Evolutionary conservation across 2,113 vertebrate genomes (phyloP).

Genomic region (Oxyura jamaicensis): DNA sequence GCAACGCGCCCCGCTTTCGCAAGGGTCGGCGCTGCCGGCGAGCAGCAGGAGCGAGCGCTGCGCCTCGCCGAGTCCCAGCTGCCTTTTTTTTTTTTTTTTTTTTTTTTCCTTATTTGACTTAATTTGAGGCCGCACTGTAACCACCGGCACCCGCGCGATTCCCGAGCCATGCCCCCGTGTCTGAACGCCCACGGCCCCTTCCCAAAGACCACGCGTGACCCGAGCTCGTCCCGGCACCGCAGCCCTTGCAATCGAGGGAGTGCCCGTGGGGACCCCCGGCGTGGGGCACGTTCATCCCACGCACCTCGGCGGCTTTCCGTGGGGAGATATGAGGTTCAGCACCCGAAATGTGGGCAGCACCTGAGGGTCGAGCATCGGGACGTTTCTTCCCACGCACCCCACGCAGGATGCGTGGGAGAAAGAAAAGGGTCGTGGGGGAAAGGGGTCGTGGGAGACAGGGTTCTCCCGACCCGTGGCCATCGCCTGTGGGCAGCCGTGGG

Average conservation of each 20-base stretch:
- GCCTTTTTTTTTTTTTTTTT: fast-evolving
- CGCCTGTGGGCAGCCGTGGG: slow-evolving; percentile 16
- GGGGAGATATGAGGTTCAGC: too few relatives aligned
- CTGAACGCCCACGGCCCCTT: neutral
- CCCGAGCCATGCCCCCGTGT: neutral
- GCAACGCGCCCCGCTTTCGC: neutral
- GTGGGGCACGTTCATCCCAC: too few relatives aligned
- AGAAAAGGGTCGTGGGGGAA: too few relatives aligned
- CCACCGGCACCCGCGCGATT: too few relatives aligned
- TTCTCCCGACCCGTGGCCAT: neutral
- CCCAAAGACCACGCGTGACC: neutral
- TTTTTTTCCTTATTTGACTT: neutral
- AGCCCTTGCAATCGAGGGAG: neutral
- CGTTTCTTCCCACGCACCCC: too few relatives aligned
- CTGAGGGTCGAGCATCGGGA: neutral
- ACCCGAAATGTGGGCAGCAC: neutral
- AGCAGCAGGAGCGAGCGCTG: neutral
- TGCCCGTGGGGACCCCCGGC: neutral
- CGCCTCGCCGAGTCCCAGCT: neutral
- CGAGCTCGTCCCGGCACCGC: too few relatives aligned
- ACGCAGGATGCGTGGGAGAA: too few relatives aligned
- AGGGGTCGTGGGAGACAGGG: too few relatives aligned
- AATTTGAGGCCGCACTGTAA: neutral
- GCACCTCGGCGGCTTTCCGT: too few relatives aligned
- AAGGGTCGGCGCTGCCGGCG: neutral